phyloP scores from a whole-genome alignment of 2,888 invertebrate species.

The Fabriciana adippe region DNA sequence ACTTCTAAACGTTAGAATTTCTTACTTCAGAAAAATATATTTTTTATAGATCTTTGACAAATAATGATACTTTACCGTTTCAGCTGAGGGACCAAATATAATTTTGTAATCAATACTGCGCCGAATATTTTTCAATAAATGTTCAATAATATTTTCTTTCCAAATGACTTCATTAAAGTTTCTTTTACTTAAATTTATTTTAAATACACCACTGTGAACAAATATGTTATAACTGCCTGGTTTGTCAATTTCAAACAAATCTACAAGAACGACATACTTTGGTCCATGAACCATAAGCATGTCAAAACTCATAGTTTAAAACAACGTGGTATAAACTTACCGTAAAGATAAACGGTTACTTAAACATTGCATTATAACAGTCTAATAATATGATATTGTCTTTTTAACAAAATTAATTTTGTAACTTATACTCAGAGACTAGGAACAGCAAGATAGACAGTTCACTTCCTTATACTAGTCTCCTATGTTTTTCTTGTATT shows the following conservation, averaged over 20 bases:
- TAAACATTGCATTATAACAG: not conserved
- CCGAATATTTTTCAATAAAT: conserved; percentile 18
- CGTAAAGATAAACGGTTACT: not conserved
- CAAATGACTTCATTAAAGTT: conserved; percentile 28
- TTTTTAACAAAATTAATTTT: too few relatives aligned
- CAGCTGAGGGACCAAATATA: conserved; percentile 55
- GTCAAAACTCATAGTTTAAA: too few relatives aligned
- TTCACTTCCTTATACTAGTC: too few relatives aligned
- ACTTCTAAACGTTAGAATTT: not conserved
- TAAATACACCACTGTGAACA: conserved; percentile 16
- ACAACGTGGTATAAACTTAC: too few relatives aligned
- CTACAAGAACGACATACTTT: too few relatives aligned
- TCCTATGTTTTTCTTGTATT: too few relatives aligned
- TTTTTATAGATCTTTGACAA: not conserved
- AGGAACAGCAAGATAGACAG: too few relatives aligned
- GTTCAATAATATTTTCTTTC: conserved; percentile 24
- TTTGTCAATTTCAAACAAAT: not conserved
- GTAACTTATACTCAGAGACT: too few relatives aligned
- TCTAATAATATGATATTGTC: too few relatives aligned
- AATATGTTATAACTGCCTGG: not conserved
- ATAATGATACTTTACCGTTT: conserved; percentile 48
- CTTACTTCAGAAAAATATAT: not conserved
- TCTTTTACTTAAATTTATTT: conserved; percentile 20
- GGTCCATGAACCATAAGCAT: too few relatives aligned
- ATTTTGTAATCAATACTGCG: conserved; percentile 43